phyloP scores from a whole-genome alignment of 2,113 vertebrate genomes.

The Psittacus erithacus region DNA sequence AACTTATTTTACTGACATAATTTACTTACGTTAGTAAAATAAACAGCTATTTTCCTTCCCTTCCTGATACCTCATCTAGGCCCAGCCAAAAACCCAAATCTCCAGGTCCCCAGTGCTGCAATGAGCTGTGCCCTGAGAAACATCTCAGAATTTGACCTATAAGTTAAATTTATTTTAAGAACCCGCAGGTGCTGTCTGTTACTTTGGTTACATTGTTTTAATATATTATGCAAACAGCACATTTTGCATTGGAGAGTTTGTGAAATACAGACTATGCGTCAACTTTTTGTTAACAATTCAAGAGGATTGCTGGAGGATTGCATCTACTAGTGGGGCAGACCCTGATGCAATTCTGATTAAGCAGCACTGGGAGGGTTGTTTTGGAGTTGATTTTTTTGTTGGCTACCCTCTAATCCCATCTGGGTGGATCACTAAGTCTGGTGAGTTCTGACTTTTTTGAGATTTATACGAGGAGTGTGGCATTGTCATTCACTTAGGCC shows the following conservation, averaged over 20 bases:
- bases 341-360: background rate
- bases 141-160: background rate
- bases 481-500: background rate
- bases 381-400: background rate
- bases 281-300: background rate
- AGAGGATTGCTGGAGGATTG: background rate
- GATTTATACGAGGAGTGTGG: background rate
- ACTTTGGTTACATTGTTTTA: background rate
- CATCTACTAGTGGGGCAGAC: background rate
- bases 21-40: background rate
- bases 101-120: background rate
- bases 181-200: background rate
- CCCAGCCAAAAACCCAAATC: background rate
- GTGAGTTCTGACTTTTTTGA: background rate
- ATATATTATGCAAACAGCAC: background rate
- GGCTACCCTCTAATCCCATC: background rate
- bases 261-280: background rate
- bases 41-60: background rate
- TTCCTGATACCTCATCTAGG: background rate
- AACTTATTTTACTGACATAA: background rate
- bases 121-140: background rate
- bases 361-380: background rate
- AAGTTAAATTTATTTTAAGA: background rate
- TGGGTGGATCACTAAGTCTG: background rate
- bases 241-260: background rate